phyloP scores from a whole-genome alignment of 2,113 vertebrate genomes.

The Excalfactoria chinensis region DNA sequence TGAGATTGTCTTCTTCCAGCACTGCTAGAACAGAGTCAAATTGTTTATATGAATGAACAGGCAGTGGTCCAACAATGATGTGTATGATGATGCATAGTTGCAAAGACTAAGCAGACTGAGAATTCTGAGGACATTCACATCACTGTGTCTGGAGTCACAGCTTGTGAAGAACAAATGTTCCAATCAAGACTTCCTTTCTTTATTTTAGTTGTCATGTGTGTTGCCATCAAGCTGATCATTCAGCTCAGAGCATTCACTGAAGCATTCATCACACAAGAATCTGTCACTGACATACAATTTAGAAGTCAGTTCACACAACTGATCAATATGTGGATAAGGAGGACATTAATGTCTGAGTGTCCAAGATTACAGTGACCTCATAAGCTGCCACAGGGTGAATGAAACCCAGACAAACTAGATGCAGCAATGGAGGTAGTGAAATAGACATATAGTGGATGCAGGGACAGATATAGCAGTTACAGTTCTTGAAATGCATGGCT shows the following conservation, averaged over 20 bases:
- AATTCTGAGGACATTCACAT: neutral
- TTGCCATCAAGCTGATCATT: accelerated
- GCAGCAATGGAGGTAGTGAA: accelerated
- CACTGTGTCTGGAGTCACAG: neutral
- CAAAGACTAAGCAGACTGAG: neutral
- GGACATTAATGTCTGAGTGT: accelerated
- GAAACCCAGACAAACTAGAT: neutral
- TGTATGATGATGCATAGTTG: neutral
- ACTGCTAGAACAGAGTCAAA: neutral
- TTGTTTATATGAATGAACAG: neutral
- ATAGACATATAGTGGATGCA: accelerated
- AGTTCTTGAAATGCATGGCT: neutral
- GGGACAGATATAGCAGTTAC: accelerated
- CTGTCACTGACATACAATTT: neutral
- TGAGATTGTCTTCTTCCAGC: neutral
- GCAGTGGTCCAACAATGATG: neutral
- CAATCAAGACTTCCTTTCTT: neutral
- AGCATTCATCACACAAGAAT: accelerated
- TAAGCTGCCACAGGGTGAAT: too few species aligned
- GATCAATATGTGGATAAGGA: neutral
- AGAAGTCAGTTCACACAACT: neutral
- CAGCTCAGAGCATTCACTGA: neutral
- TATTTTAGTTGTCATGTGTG: neutral
- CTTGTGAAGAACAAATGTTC: neutral
- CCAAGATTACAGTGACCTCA: neutral